A percentile compares a stretch with the other conserved stretches of the same genome.
Evolutionary conservation across 2,888 invertebrate species (phyloP).

Genomic region (Helleia helle): DNA sequence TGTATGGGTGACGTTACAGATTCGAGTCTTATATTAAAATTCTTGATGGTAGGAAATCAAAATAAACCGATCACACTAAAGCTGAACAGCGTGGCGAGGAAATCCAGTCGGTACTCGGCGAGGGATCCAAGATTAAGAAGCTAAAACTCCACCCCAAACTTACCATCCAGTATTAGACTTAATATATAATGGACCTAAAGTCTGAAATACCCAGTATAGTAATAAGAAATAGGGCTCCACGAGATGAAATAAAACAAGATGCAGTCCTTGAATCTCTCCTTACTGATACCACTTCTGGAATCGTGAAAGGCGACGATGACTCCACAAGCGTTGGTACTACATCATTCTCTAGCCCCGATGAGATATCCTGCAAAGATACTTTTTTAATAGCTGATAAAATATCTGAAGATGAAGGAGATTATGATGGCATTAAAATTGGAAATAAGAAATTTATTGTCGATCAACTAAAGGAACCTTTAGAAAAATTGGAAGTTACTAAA

Average conservation of each 20-base stretch:
- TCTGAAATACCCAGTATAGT: constrained; percentile 34
- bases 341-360: constrained; percentile 58
- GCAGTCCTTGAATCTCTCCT: constrained; percentile 50
- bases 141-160: constrained; percentile 31
- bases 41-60: constrained; percentile 74
- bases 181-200: constrained; percentile 44
- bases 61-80: constrained; percentile 65
- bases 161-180: constrained; percentile 49
- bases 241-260: constrained; percentile 34
- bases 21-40: constrained; percentile 35
- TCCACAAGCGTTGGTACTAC: constrained; percentile 42
- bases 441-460: constrained; percentile 15
- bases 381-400: constrained; percentile 21
- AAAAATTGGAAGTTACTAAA: constrained; percentile 32
- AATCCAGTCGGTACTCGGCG: constrained; percentile 64
- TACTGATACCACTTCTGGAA: constrained; percentile 65
- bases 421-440: constrained; percentile 18
- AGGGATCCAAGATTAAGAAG: constrained; percentile 76
- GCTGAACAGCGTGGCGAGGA: constrained; percentile 64
- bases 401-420: constrained; percentile 17
- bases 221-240: constrained; percentile 48
- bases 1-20: constrained; percentile 47
- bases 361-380: constrained; percentile 37
- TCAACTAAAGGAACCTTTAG: constrained; percentile 27
- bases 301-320: constrained; percentile 58